Evolutionary conservation across 2,113 vertebrate species (phyloP).

Genomic region (Poeciliopsis turrubarensis): DNA sequence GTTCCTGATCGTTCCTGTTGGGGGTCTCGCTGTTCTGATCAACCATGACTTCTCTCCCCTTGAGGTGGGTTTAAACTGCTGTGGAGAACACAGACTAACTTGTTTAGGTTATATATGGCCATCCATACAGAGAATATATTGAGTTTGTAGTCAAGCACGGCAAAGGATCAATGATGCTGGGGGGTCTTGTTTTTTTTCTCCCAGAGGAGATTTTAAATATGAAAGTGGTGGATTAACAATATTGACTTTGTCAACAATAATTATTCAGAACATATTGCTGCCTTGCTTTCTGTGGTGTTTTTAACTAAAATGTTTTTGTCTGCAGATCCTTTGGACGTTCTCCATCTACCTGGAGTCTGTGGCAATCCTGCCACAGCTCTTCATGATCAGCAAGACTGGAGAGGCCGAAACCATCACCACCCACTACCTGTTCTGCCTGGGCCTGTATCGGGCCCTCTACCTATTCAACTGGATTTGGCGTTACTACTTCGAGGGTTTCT

Average conservation of each 20-base stretch:
- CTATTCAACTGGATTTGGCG: constrained; percentile 99
- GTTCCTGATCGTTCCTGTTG: constrained; percentile 96
- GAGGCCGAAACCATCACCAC: constrained; percentile 99
- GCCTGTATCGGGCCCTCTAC: constrained; percentile 94
- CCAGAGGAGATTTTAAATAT: no score
- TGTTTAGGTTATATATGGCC: not conserved
- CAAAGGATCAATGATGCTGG: no score
- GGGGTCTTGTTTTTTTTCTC: no score
- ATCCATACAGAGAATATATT: no score
- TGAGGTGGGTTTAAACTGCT: constrained; percentile 82
- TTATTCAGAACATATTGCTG: no score
- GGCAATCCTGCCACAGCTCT: constrained; percentile 97
- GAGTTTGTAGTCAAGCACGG: not conserved
- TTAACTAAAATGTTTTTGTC: not conserved
- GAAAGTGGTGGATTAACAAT: no score
- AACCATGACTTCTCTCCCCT: constrained; percentile 96
- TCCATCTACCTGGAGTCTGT: constrained; percentile 99
- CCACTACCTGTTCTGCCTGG: constrained; percentile 97
- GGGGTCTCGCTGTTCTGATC: constrained; percentile 93
- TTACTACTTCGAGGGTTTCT: constrained; percentile 98
- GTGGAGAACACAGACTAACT: no score
- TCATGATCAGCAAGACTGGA: constrained; percentile 99
- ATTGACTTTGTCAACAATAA: no score
- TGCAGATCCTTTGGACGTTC: constrained; percentile 98
- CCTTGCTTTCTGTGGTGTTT: not conserved